These are phyloP conservation scores for Pantherophis vulpinus DNA, from an alignment of 2,797 vertebrate species.

Conservation along the genomic window DNA sequence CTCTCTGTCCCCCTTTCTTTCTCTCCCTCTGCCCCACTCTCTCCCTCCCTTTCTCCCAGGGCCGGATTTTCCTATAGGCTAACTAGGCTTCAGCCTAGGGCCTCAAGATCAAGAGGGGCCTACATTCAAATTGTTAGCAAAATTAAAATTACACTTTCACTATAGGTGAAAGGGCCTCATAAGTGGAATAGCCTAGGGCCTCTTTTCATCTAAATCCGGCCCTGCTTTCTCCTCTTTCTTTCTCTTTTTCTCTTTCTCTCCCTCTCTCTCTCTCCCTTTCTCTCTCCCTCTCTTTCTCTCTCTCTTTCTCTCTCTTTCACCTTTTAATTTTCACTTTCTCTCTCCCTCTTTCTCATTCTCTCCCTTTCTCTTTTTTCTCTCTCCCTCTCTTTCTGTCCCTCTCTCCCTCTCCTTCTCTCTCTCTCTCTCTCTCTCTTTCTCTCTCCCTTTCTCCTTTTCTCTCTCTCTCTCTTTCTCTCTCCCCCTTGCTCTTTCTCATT, in stretches of 20 bases:
- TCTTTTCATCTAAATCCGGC: too few species aligned
- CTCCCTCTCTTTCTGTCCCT: too few species aligned
- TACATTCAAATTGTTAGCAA: too few species aligned
- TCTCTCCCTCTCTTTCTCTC: neutral
- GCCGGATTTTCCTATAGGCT: too few species aligned
- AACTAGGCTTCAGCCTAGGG: too few species aligned
- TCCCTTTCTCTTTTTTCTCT: neutral
- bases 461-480: neutral
- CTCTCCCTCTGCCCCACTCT: neutral
- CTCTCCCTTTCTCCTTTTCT: neutral
- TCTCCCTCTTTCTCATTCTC: neutral
- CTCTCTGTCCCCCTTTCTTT: too few species aligned
- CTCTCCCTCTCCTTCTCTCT: rapidly evolving
- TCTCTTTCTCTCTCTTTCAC: slow-evolving; percentile 7
- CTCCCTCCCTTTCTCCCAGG: slow-evolving; percentile 29
- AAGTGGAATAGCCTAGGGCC: too few species aligned
- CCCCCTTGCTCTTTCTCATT: slow-evolving; percentile 36
- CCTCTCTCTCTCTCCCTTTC: slow-evolving; percentile 3
- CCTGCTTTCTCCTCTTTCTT: slow-evolving; percentile 4
- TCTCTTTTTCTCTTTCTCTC: neutral
- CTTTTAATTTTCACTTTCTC: neutral
- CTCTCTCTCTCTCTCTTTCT: neutral
- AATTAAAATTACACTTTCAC: too few species aligned
- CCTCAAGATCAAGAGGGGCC: too few species aligned
- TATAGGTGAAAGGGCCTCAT: too few species aligned